A percentile compares a stretch with the other conserved stretches of the same genome.
These are phyloP conservation scores for Ylistrum balloti DNA, from an alignment of 1,140 invertebrate genomes.

Conservation along the genomic window DNA sequence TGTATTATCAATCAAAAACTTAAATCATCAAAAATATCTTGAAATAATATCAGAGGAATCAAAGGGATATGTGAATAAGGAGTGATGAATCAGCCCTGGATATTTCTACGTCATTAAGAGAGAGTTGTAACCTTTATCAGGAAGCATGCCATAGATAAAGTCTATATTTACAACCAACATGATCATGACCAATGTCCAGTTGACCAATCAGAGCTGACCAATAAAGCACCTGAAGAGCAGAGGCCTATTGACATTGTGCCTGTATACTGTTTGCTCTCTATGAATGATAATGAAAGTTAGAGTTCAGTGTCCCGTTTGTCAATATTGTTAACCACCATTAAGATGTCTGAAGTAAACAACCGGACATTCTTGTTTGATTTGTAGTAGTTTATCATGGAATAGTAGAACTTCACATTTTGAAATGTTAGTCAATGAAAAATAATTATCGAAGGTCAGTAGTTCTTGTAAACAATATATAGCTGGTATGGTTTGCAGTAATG, in stretches of 20 bases:
- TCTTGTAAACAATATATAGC: neutral
- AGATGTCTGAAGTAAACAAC: neutral
- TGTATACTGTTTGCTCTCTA: neutral
- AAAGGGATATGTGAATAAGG: no score
- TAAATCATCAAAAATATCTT: no score
- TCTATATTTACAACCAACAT: neutral
- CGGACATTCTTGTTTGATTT: neutral
- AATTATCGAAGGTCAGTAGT: neutral
- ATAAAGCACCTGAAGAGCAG: neutral
- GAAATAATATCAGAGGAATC: no score
- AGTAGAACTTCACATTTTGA: neutral
- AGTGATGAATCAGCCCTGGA: no score
- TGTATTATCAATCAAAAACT: no score
- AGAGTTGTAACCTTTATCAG: neutral
- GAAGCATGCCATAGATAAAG: neutral
- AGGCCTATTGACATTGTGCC: neutral
- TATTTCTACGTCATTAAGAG: neutral
- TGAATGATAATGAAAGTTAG: slow-evolving; percentile 34
- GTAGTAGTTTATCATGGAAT: neutral
- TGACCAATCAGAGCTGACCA: neutral
- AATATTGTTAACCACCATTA: neutral
- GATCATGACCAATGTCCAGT: neutral
- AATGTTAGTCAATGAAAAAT: neutral
- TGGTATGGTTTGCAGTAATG: neutral
- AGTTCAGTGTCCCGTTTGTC: slow-evolving; percentile 10